These are phyloP conservation scores for Callorhinus ursinus DNA, from an alignment of 2,113 vertebrate genomes.

Conservation along the genomic window DNA sequence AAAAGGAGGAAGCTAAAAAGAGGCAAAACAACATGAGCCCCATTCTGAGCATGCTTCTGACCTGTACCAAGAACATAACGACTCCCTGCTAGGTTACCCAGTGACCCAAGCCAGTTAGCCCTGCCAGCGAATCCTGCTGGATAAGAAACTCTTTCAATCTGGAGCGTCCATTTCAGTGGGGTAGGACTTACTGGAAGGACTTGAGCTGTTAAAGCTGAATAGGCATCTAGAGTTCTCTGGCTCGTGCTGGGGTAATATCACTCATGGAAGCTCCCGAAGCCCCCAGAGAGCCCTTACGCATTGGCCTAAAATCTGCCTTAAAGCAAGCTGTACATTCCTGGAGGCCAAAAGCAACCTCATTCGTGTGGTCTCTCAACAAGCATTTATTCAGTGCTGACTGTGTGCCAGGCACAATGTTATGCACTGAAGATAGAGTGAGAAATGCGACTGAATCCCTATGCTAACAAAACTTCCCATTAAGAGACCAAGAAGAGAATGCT, in stretches of 20 bases:
- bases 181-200: background rate
- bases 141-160: background rate
- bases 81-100: background rate
- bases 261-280: fast-evolving
- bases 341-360: background rate
- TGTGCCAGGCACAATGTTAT: too few relatives aligned
- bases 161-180: background rate
- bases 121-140: background rate
- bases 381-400: background rate
- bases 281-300: background rate
- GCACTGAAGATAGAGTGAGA: background rate
- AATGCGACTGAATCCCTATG: background rate
- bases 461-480: background rate
- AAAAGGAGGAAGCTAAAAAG: background rate
- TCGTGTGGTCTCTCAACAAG: background rate
- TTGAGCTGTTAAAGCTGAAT: background rate
- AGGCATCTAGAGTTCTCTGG: background rate
- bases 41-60: background rate
- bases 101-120: background rate
- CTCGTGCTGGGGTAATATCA: fast-evolving
- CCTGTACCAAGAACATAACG: background rate
- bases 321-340: background rate
- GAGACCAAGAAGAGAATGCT: background rate
- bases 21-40: background rate
- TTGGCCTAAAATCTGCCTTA: background rate